These are phyloP conservation scores for Hipposideros larvatus DNA, from an alignment of 2,797 vertebrate species.

Conservation along the genomic window DNA sequence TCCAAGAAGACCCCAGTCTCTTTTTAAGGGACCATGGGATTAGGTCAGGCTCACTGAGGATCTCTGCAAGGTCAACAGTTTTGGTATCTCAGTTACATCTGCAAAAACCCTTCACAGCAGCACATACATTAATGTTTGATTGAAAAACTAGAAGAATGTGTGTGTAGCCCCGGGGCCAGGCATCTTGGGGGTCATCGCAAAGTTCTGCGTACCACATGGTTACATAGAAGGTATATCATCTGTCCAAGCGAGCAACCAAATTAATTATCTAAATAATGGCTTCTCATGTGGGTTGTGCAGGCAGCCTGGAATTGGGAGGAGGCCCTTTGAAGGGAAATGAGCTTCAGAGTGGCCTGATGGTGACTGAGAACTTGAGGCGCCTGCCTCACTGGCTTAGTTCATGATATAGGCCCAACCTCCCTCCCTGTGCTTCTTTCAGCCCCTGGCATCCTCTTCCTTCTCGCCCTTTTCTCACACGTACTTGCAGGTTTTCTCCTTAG, in stretches of 20 bases:
- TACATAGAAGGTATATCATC: neutral
- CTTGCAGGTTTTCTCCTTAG: neutral
- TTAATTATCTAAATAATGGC: neutral
- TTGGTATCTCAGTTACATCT: neutral
- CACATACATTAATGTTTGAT: neutral
- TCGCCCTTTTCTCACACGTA: neutral
- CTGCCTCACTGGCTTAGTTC: neutral
- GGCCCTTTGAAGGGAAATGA: neutral
- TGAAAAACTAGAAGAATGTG: neutral
- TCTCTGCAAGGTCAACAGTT: neutral
- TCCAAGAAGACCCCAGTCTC: neutral
- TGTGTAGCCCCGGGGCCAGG: neutral
- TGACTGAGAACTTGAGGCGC: neutral
- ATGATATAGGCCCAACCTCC: neutral
- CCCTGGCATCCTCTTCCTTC: neutral
- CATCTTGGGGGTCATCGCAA: neutral
- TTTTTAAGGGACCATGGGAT: neutral
- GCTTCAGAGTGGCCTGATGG: neutral
- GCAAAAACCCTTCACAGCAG: neutral
- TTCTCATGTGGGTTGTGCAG: neutral
- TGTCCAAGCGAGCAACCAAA: neutral
- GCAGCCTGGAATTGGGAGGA: neutral
- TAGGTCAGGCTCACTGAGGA: neutral
- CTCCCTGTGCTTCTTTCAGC: neutral
- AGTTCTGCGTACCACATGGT: neutral